phyloP scores from a whole-genome alignment of 2,113 vertebrate genomes.

The Calyptommatus sinebrachiatus region DNA sequence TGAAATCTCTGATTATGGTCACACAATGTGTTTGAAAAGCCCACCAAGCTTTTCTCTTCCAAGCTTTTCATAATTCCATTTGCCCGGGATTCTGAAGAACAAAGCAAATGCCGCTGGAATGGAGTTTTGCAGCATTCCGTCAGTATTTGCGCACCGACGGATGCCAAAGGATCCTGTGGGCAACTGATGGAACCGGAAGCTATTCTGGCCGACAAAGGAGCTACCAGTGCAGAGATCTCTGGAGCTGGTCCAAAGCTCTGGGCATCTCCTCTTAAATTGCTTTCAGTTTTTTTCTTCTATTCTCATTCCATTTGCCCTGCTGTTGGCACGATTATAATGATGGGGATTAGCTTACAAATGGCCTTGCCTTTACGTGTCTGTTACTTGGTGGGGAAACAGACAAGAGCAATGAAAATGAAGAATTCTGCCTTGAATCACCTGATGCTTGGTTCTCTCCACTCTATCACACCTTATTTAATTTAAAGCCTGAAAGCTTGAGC shows the following conservation, averaged over 20 bases:
- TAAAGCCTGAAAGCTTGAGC: too few species aligned
- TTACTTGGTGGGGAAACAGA: not conserved
- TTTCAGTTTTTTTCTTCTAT: not conserved
- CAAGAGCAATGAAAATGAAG: too few species aligned
- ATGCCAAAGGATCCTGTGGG: not conserved
- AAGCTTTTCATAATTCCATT: too few species aligned
- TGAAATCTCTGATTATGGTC: not conserved
- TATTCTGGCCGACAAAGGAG: not conserved
- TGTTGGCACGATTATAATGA: not conserved
- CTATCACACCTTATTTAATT: too few species aligned
- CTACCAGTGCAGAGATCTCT: not conserved
- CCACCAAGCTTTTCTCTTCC: too few species aligned
- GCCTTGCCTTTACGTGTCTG: not conserved
- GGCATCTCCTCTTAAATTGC: not conserved
- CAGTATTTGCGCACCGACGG: fast-evolving
- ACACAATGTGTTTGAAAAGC: too few species aligned
- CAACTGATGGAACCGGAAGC: not conserved
- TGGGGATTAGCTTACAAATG: not conserved
- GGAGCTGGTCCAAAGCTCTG: not conserved
- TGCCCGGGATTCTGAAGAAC: not conserved
- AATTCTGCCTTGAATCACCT: too few species aligned
- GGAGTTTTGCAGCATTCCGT: not conserved
- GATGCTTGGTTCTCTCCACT: too few species aligned
- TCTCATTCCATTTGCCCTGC: not conserved
- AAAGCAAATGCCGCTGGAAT: not conserved